Evolutionary conservation across 1,140 invertebrate genomes (phyloP).

Genomic region (Ceratoteleas bidentatus): DNA sequence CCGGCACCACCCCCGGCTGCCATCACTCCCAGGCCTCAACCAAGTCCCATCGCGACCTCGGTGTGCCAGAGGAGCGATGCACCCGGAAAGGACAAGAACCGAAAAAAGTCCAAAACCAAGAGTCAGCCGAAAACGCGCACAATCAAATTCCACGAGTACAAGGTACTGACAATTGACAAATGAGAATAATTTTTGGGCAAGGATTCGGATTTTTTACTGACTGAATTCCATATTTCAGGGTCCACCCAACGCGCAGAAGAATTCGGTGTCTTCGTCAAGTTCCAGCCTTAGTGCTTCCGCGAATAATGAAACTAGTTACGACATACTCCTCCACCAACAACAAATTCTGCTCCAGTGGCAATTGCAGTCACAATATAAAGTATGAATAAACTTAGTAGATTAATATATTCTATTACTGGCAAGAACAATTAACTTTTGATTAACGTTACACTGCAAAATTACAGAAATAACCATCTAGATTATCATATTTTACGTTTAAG

Average conservation of each 20-base stretch:
- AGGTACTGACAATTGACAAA: constrained; percentile 79
- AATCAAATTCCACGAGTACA: constrained; percentile 99
- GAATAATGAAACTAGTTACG: constrained; percentile 91
- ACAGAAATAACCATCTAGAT: too few relatives aligned
- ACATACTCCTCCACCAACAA: constrained; percentile 95
- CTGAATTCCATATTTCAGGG: constrained; percentile 81
- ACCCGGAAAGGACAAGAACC: constrained; percentile 90
- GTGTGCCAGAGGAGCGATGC: constrained; percentile 83
- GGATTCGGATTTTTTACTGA: neutral
- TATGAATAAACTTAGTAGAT: constrained; percentile 55
- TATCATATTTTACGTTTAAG: too few relatives aligned
- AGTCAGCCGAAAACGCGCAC: constrained; percentile 93
- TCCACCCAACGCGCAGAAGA: constrained; percentile 94
- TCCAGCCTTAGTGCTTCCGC: constrained; percentile 79
- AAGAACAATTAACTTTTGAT: too few relatives aligned
- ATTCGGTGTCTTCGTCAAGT: constrained; percentile 79
- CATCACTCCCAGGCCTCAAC: constrained; percentile 83
- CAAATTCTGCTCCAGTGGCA: constrained; percentile 95
- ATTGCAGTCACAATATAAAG: constrained; percentile 89
- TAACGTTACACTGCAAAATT: too few relatives aligned
- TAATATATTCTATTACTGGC: neutral
- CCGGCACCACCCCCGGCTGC: constrained; percentile 81
- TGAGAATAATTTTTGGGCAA: neutral
- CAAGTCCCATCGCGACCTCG: constrained; percentile 76
- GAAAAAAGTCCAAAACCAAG: constrained; percentile 95